phyloP scores from a whole-genome alignment of 2,797 vertebrate genomes.

The Falco peregrinus region DNA sequence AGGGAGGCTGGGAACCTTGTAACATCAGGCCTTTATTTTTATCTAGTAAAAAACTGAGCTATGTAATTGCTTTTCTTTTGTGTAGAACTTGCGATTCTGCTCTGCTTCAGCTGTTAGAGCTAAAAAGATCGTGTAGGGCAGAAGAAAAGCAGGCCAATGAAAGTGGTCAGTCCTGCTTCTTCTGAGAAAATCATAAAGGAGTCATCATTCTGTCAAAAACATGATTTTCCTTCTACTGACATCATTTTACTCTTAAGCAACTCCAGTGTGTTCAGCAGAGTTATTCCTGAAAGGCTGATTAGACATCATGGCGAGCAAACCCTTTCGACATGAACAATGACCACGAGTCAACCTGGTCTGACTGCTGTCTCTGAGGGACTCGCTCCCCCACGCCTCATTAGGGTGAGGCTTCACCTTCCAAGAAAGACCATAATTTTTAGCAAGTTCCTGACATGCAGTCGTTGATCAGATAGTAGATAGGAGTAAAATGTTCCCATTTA shows the following conservation, averaged over 20 bases:
- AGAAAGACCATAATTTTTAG: not conserved
- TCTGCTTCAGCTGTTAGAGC: not conserved
- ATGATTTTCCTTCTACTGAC: not conserved
- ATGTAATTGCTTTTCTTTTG: constrained; percentile 28
- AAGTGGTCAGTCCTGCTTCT: not conserved
- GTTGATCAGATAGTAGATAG: not conserved
- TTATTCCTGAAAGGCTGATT: not conserved
- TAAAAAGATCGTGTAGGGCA: not conserved
- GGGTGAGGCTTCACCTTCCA: not conserved
- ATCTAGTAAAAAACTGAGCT: not conserved
- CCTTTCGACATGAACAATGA: not conserved
- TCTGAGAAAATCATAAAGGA: not conserved
- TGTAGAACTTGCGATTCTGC: constrained; percentile 20
- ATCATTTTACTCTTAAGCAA: not conserved
- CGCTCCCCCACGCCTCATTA: not conserved
- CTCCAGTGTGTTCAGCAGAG: not conserved
- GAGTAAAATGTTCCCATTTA: not conserved
- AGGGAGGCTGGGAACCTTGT: not conserved
- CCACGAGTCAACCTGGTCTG: not conserved
- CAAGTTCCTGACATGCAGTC: not conserved
- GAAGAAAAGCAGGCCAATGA: not conserved
- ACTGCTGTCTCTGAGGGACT: not conserved
- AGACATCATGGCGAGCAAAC: not conserved
- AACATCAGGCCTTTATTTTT: not conserved
- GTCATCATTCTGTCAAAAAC: not conserved